Evolutionary conservation across 2,888 invertebrate species (phyloP), one percentile per base, ranked within the genome.

Genomic region (Camptogramma bilineatum): DNA sequence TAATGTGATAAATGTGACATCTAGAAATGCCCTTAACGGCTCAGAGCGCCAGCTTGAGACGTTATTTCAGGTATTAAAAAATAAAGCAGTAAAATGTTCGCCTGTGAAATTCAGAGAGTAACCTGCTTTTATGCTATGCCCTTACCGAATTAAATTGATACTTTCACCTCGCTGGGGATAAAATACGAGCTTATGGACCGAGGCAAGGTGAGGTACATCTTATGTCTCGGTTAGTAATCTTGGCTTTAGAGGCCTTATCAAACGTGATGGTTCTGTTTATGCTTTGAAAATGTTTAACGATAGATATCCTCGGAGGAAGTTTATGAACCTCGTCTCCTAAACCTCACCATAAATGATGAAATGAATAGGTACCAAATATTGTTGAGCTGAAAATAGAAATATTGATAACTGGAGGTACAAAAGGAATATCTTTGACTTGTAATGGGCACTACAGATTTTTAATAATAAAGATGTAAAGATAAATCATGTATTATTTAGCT

Each of bases 121-220:
- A 48, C 64, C 64, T 51, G 53, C 50, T 59, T 64, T 39, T 52
- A 39, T 24, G 34, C 51, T 61, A 44, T n/a, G n/a, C 44, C 24
- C 60, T 76, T 73, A 68, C 68, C 66, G 75, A 79, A 80, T 80
- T 78, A 80, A 80, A 81, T 76, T 78, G 75, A 73, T 77, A 78
- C 75, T 78, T 76, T 75, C 75, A 74, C 73, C 60, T 73, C 71
- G 73, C 70, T 68, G 55, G 51, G 51, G 69, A 65, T 77, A 73
- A 78, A 71, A 75, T 77, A 80, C 73, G 70, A 66, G 61, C 66
- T 54, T 42, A 61, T 64, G 67, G 74, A 70, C 71, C 69, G 72
- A 73, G 71, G 68, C 67, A 66, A 63, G 64, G 63, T 63, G 53
- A 59, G 52, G 50, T 51, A 57, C 64, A 64, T 68, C 68, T 69